Conservation (phyloP, 2,888 invertebrate species). For the Timandra comae region DNA sequence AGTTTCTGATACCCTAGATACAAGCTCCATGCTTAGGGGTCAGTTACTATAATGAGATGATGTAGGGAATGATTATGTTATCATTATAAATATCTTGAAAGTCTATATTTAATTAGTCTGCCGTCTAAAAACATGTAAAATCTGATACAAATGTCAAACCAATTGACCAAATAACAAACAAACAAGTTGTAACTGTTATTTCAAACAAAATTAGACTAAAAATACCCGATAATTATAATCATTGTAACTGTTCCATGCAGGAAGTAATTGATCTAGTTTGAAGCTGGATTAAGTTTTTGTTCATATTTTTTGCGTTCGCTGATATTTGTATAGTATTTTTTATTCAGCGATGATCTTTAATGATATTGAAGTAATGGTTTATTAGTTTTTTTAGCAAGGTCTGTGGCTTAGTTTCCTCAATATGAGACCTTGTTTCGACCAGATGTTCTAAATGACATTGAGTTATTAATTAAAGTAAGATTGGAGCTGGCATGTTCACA, state of each 20-base stretch:
- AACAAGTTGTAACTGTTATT: too few species aligned
- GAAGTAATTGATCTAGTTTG: constrained; percentile 50
- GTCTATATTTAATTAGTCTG: too few species aligned
- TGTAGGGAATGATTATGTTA: too few species aligned
- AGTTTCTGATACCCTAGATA: too few species aligned
- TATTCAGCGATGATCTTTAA: constrained; percentile 46
- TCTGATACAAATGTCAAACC: too few species aligned
- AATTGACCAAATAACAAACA: too few species aligned
- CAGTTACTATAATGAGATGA: too few species aligned
- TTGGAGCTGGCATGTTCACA: constrained; percentile 28
- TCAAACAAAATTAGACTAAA: too few species aligned
- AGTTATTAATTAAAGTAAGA: constrained; percentile 33
- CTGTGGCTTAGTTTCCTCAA: constrained; percentile 55
- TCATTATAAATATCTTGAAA: too few species aligned
- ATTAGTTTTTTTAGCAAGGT: constrained; percentile 52
- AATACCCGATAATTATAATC: too few species aligned
- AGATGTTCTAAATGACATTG: constrained; percentile 48
- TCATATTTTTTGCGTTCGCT: constrained; percentile 28
- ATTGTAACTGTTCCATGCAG: constrained; percentile 49
- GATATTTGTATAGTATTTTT: constrained; percentile 41
- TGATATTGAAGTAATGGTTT: constrained; percentile 53
- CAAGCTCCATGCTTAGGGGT: too few species aligned
- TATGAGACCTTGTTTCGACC: constrained; percentile 62
- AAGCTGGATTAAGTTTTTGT: constrained; percentile 37
- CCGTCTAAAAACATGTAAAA: too few species aligned